A percentile compares a stretch with the other conserved stretches of the same genome.
Conservation (phyloP, 2,113 vertebrate genomes). For the Sterna hirundo region DNA sequence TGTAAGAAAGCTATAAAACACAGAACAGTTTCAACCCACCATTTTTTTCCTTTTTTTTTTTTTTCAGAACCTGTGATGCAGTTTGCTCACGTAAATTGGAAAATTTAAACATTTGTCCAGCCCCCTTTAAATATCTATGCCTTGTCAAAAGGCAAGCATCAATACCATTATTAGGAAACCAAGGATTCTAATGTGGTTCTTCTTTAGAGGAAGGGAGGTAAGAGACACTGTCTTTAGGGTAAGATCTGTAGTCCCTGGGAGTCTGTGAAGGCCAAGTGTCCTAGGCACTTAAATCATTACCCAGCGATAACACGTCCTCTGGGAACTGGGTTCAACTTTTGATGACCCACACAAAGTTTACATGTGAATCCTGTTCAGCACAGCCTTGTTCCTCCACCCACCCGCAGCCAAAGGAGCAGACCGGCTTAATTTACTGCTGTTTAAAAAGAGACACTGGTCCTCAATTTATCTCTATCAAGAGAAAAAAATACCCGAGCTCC, state of each 20-base stretch:
- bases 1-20: background rate
- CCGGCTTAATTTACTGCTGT: slow-evolving; percentile 50
- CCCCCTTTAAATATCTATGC: background rate
- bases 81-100: background rate
- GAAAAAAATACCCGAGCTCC: slow-evolving; percentile 31
- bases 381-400: background rate
- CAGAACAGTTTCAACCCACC: background rate
- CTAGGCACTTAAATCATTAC: background rate
- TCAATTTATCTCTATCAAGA: slow-evolving; percentile 63
- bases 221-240: background rate
- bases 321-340: background rate
- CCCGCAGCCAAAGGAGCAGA: background rate
- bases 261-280: background rate
- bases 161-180: background rate
- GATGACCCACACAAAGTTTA: background rate
- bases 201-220: background rate
- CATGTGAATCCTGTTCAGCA: background rate
- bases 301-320: background rate
- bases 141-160: background rate
- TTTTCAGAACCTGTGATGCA: accelerated
- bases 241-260: background rate
- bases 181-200: background rate
- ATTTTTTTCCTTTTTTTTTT: too few relatives aligned
- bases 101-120: background rate
- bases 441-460: slow-evolving; percentile 69